phyloP scores from a whole-genome alignment of 2,888 invertebrate genomes.

The Eretmocerus hayati region DNA sequence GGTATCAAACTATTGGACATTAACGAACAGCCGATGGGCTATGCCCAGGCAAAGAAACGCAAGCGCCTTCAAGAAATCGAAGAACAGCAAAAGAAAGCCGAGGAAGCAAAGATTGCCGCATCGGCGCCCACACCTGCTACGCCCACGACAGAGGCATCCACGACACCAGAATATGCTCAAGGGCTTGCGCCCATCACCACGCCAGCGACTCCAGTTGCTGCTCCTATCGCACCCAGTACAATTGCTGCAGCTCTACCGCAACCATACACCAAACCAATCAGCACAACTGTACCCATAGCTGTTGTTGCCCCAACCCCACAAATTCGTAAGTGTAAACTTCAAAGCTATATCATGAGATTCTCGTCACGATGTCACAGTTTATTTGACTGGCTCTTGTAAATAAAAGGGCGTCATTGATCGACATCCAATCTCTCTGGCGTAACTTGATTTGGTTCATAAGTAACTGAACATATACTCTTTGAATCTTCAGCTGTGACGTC shows the following conservation, averaged over 20 bases:
- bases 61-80: slow-evolving; percentile 69
- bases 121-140: slow-evolving; percentile 36
- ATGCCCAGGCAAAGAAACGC: slow-evolving; percentile 79
- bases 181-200: slow-evolving; percentile 48
- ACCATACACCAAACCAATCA: slow-evolving; percentile 36
- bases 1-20: slow-evolving; percentile 93
- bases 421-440: no score
- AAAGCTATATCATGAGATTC: no score
- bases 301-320: slow-evolving; percentile 27
- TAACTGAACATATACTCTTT: neutral
- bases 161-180: slow-evolving; percentile 78
- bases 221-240: slow-evolving; percentile 19
- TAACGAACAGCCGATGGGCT: slow-evolving; percentile 82
- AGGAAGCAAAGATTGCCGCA: slow-evolving; percentile 49
- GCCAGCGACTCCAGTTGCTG: slow-evolving; percentile 24
- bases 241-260: slow-evolving; percentile 25
- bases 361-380: no score
- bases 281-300: slow-evolving; percentile 35
- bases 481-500: slow-evolving; percentile 31
- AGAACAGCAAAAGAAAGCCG: slow-evolving; percentile 58
- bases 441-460: no score
- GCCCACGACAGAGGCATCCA: slow-evolving; percentile 39
- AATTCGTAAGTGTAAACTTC: slow-evolving; percentile 31
- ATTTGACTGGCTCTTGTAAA: no score
- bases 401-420: no score